Conservation (phyloP, 2,797 vertebrate genomes). For the Xenentodon cancila region DNA sequence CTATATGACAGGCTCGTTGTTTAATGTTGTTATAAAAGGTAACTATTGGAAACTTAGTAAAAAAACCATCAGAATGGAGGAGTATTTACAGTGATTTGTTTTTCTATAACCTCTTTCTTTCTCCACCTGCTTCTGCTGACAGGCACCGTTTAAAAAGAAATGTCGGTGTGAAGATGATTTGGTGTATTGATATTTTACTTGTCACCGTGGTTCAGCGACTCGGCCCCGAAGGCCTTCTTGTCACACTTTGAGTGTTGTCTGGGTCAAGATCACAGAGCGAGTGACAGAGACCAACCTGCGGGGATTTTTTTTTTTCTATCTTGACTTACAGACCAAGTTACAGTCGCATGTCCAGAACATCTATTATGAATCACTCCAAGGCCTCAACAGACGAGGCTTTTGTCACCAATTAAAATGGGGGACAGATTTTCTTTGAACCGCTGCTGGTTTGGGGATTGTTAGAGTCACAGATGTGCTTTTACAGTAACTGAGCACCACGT, state of each 20-base stretch:
- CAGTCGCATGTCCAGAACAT: conserved; percentile 1
- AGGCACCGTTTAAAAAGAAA: conserved; percentile 2
- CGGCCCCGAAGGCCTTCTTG: conserved; percentile 26
- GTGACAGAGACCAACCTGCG: conserved; percentile 15
- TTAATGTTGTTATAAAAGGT: no score
- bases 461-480: neutral
- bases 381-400: neutral
- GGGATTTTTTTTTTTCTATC: conserved; percentile 7
- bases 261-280: conserved; percentile 15
- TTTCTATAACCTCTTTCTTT: neutral
- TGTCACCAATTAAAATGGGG: neutral
- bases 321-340: neutral
- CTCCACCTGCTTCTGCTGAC: conserved; percentile 3
- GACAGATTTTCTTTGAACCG: neutral
- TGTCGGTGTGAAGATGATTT: conserved; percentile 27
- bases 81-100: no score
- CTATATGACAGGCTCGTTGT: no score
- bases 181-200: conserved; percentile 44
- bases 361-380: neutral
- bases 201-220: conserved; percentile 31
- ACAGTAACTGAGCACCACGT: neutral
- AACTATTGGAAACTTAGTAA: no score
- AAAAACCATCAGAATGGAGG: no score
- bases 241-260: conserved; percentile 17
- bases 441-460: neutral